Conservation (phyloP, 2,888 invertebrate genomes). For the Drosophila mettleri region DNA sequence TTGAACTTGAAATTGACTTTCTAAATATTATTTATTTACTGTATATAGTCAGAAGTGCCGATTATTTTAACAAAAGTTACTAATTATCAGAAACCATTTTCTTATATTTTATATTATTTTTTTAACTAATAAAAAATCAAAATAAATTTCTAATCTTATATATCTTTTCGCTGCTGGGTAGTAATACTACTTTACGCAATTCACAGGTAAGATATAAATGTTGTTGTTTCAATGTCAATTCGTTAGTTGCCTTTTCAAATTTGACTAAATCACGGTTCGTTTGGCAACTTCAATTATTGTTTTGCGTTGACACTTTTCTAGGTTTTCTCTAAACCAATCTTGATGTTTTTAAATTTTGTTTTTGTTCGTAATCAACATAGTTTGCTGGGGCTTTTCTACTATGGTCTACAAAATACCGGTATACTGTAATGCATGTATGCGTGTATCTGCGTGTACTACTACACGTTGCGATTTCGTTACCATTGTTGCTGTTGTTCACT, state of each 20-base stretch:
- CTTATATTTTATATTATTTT: too few species aligned
- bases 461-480: constrained; percentile 43
- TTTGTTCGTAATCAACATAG: constrained; percentile 45
- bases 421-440: constrained; percentile 42
- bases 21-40: background rate
- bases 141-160: background rate
- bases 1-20: background rate
- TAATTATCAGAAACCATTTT: background rate
- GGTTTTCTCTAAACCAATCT: constrained; percentile 50
- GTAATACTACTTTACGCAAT: constrained; percentile 38
- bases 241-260: constrained; percentile 47
- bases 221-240: constrained; percentile 46
- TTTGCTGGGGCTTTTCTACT: constrained; percentile 40
- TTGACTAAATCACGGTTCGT: constrained; percentile 56
- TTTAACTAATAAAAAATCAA: background rate
- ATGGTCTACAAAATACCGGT: constrained; percentile 59
- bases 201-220: constrained; percentile 42
- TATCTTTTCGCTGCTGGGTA: background rate
- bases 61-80: background rate
- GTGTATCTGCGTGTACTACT: constrained; percentile 19
- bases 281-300: constrained; percentile 43
- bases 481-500: constrained; percentile 47
- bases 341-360: constrained; percentile 27
- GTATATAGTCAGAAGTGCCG: background rate
- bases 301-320: constrained; percentile 33